Evolutionary conservation across 2,888 invertebrate species (phyloP).

Genomic region (Nasonia oneida): DNA sequence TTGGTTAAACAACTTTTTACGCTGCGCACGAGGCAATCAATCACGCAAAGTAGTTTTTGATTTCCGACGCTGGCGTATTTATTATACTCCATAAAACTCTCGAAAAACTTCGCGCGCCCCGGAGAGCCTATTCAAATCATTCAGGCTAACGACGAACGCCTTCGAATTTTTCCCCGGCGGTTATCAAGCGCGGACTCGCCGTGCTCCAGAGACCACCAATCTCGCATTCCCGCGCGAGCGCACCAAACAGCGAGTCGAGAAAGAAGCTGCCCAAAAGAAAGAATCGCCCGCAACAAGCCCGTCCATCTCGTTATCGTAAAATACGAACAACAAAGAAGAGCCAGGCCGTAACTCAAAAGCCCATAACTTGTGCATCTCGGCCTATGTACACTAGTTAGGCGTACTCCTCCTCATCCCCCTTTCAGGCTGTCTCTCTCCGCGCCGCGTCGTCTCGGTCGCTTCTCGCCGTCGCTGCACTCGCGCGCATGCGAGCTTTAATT

Average conservation of each 20-base stretch:
- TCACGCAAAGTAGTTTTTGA: background rate
- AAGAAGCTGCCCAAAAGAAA: constrained; percentile 2
- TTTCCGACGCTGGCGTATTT: background rate
- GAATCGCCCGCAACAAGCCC: background rate
- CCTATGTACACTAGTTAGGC: constrained; percentile 53
- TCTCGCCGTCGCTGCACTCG: background rate
- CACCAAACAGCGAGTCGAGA: background rate
- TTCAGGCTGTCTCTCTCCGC: constrained; percentile 6
- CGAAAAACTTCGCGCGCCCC: background rate
- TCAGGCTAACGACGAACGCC: background rate
- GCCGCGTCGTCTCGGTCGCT: background rate
- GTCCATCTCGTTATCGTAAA: constrained; percentile 55
- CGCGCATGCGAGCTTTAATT: constrained; percentile 66
- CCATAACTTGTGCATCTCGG: constrained; percentile 56
- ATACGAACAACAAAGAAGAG: constrained; percentile 33
- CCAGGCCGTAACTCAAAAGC: constrained; percentile 55
- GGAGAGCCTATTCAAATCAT: constrained; percentile 6
- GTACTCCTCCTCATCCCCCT: background rate
- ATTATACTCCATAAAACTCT: background rate
- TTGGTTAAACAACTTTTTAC: background rate
- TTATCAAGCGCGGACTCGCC: background rate
- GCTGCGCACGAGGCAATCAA: background rate
- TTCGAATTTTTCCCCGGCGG: background rate
- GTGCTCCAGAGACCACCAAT: background rate
- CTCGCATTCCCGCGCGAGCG: background rate